Evolutionary conservation across 1,140 invertebrate genomes (phyloP), one percentile per base, ranked within the genome.

Genomic region (Heliconius melpomene): DNA sequence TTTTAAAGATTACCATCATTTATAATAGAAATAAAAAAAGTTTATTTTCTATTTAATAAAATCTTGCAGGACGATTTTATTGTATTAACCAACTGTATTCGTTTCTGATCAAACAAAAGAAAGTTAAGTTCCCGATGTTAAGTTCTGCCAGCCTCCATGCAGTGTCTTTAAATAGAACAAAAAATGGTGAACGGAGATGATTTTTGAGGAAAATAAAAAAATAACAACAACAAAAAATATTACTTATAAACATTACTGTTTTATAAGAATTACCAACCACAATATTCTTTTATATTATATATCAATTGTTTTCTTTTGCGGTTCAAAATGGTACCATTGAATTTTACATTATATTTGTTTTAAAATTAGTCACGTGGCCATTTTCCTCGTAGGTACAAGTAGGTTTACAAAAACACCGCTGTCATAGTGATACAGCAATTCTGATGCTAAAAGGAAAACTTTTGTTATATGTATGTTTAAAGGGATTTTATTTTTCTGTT

Each of bases 201-300:
- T 52, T 16, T 20, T 52, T 52, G 50, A 3, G 18, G 18, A 7
- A 20, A 52, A 46, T 16, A 60, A 66, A 66, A 29, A 66, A 66
- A 66, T 6, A 29, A 60, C 9, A 23, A 6, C 3, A 66, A 66
- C 3, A 32, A 26, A 13, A 66, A 26, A 66, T 29, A 66, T 66
- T 16, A 29, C 29, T 29, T 29, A 29, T 29, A 29, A 29, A 29
- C 29, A 29, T 29, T 29, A 29, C 2, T 29, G 8, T 66, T n/a
- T 66, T 66, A 66, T 60, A 60, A 60, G 54, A 60, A 60, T 11
- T 60, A 60, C n/a, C 7, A 23, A 66, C 60, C 60, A 16, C 60
- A 66, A 66, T 29, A 66, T 66, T 60, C 7, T n/a, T 60, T 26
- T 66, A 66, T 66, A 16, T 66, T 66, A 26, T 13, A 23, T 26